These are phyloP conservation scores for Pterophyllum scalare DNA, from an alignment of 2,113 vertebrate species.

Conservation along the genomic window DNA sequence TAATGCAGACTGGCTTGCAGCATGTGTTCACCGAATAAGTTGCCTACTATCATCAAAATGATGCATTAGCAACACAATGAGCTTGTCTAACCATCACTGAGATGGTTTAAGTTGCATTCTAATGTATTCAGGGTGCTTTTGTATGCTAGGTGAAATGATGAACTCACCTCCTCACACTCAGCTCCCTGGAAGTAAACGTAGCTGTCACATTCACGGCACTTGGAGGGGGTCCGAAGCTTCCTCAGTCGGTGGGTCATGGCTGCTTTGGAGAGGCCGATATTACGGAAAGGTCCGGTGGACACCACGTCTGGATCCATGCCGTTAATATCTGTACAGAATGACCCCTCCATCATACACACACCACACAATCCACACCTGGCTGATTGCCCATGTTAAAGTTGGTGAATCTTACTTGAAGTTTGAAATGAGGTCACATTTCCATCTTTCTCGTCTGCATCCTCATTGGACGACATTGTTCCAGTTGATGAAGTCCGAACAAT, in stretches of 20 bases:
- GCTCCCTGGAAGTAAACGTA: conserved; percentile 98
- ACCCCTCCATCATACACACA: neutral
- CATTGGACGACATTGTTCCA: conserved; percentile 86
- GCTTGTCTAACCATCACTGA: accelerated
- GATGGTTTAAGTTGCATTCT: neutral
- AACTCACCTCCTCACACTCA: conserved; percentile 93
- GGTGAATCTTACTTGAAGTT: conserved; percentile 76
- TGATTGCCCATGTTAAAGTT: no score
- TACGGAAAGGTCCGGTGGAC: conserved; percentile 89
- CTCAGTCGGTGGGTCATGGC: conserved; percentile 92
- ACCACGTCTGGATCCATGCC: conserved; percentile 85
- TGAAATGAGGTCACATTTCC: conserved; percentile 81
- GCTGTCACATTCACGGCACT: conserved; percentile 96
- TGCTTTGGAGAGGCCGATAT: conserved; percentile 91
- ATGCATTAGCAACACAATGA: neutral
- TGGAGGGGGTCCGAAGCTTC: conserved; percentile 91
- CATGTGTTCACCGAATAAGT: no score
- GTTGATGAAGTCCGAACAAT: conserved; percentile 83
- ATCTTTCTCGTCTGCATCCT: conserved; percentile 88
- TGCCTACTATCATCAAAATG: neutral
- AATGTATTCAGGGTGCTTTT: neutral
- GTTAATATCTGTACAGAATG: conserved; percentile 81
- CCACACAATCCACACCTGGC: neutral
- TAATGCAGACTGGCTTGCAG: no score
- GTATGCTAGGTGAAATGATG: neutral